Evolutionary conservation across 2,888 invertebrate genomes (phyloP).

Genomic region (Apodemia mormo): DNA sequence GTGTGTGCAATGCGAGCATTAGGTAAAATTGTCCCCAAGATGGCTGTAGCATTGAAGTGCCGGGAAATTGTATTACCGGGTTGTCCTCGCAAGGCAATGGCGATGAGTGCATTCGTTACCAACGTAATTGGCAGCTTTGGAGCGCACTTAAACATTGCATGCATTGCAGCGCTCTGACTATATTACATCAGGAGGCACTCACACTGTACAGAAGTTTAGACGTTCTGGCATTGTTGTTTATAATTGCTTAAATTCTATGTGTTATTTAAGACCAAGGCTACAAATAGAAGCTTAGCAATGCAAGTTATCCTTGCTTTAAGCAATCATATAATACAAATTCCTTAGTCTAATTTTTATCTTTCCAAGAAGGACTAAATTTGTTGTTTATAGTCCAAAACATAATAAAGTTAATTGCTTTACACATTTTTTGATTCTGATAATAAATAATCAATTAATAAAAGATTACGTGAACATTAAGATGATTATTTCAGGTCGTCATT

Average conservation of each 20-base stretch:
- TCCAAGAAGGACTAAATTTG: too few species aligned
- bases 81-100: conserved; percentile 53
- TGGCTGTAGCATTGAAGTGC: conserved; percentile 60
- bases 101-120: conserved; percentile 74
- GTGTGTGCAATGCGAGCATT: conserved; percentile 50
- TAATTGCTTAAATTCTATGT: conserved; percentile 3
- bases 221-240: neutral
- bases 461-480: too few species aligned
- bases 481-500: too few species aligned
- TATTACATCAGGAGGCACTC: neutral
- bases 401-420: too few species aligned
- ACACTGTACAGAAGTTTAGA: neutral
- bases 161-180: neutral
- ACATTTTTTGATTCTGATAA: too few species aligned
- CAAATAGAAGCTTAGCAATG: too few species aligned
- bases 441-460: too few species aligned
- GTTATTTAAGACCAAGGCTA: neutral
- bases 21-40: conserved; percentile 74
- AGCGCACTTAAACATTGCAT: conserved; percentile 53
- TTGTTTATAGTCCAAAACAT: too few species aligned
- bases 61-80: conserved; percentile 74
- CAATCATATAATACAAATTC: neutral
- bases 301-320: too few species aligned
- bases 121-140: conserved; percentile 54
- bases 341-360: neutral